Percentiles rank a stretch among this genome's conserved stretches.
These are phyloP conservation scores for Crotalus helleri DNA, from an alignment of 2,113 vertebrate species.

Conservation along the genomic window DNA sequence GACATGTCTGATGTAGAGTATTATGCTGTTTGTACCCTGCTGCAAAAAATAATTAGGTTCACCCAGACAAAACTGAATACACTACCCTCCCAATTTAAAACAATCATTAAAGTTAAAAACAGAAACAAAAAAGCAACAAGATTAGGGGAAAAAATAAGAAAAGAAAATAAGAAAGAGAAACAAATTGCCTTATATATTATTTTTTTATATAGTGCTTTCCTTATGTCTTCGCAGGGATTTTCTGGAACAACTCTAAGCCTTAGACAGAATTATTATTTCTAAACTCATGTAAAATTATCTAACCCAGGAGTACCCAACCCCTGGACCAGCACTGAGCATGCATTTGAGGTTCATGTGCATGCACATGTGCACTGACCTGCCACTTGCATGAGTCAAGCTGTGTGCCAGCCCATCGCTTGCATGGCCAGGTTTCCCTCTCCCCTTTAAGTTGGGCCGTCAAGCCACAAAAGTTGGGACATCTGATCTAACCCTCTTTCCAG, in stretches of 20 bases:
- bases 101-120: neutral
- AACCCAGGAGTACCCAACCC: no score
- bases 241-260: neutral
- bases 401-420: no score
- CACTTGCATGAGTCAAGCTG: no score
- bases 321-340: no score
- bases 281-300: neutral
- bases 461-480: no score
- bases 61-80: conserved; percentile 9
- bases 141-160: neutral
- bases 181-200: neutral
- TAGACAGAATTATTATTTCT: neutral
- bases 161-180: neutral
- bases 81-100: neutral
- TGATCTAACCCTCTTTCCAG: neutral
- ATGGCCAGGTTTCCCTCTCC: no score
- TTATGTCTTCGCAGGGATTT: neutral
- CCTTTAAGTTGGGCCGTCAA: no score
- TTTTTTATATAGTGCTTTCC: neutral
- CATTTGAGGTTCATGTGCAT: no score
- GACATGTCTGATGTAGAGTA: neutral
- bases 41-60: conserved; percentile 30
- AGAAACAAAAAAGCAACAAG: neutral
- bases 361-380: no score
- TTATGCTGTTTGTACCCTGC: conserved; percentile 38